Base-by-base conservation (phyloP, 2,113 vertebrate genomes). In the Tichodroma muraria region DNA sequence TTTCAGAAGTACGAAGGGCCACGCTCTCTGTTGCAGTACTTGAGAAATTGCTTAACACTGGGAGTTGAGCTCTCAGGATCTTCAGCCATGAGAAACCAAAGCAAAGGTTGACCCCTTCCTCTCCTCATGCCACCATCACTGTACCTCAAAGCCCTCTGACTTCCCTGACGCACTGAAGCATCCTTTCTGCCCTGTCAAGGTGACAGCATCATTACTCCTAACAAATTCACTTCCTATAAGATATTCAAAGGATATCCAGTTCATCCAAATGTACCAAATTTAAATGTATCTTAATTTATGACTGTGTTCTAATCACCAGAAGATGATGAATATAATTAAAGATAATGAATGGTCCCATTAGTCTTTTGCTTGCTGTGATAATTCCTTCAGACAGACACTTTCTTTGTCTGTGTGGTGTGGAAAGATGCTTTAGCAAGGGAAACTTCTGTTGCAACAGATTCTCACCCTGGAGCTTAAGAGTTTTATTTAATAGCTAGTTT, bases 251-350 rank as follows among this genome's bases (percentile, higher is more conserved):
- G 84, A 94, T 85, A 85, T 52, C 42, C 78, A 91, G 89, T 96
- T 69, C 70, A 79, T 95, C 94, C 88, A 89, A 96, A 95, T 96
- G 93, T 85, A 91, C 90, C 94, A 88, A 70, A 87, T 95, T 96
- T 96, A 97, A 97, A 97, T 72, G 61, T 92, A 81, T 96, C 82
- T 96, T 97, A 97, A 98, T 97, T 97, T 97, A 97, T 95, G 83
- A 95, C 93, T 95, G 53, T 96, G 86, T 92, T 97, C 95, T 97
- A 97, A 97, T 97, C 91, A 97, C 95, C 94, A 97, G 95, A 97
- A 96, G 97, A 97, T 97, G 96, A 97, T 96, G 94, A 97, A 96
- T 96, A 92, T 97, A 97, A 97, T 98, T 97, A 97, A 97, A 85
- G 69, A 88, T 96, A 97, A 97, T 94, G 84, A 96, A 95, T 96